A percentile compares a stretch with the other conserved stretches of the same genome.
Conservation (phyloP, 2,113 vertebrate species). For the Antennarius striatus region DNA sequence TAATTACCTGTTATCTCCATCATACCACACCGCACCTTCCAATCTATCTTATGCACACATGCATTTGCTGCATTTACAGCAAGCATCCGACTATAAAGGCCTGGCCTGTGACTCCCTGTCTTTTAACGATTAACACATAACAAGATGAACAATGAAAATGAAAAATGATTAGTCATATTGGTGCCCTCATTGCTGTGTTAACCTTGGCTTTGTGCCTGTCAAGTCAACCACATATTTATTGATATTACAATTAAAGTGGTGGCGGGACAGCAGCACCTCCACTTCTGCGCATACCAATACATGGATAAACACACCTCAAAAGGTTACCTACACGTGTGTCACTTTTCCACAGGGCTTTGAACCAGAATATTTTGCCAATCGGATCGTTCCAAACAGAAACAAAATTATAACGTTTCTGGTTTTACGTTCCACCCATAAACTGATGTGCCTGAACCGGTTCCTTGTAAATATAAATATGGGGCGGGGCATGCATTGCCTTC, state of each 20-base stretch:
- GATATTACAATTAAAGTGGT: slow-evolving; percentile 45
- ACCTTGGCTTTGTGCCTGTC: slow-evolving; percentile 66
- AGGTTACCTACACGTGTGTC: slow-evolving; percentile 22
- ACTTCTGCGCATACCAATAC: background rate
- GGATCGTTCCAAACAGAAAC: too few relatives aligned
- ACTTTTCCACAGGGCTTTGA: slow-evolving; percentile 5
- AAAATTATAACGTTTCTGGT: too few relatives aligned
- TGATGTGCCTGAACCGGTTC: too few relatives aligned
- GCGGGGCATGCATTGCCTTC: too few relatives aligned
- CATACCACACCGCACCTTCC: background rate
- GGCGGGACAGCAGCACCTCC: background rate
- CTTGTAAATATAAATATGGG: too few relatives aligned
- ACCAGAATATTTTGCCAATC: too few relatives aligned
- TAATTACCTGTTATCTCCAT: slow-evolving; percentile 42
- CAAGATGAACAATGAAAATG: slow-evolving; percentile 76
- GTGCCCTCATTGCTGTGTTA: slow-evolving; percentile 63
- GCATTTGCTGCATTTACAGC: slow-evolving; percentile 13
- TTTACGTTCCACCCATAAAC: too few relatives aligned
- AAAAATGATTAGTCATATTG: slow-evolving; percentile 69
- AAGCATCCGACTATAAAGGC: slow-evolving; percentile 59
- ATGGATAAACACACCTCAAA: background rate
- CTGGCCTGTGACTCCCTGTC: slow-evolving; percentile 39
- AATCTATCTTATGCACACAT: background rate
- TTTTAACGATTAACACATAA: slow-evolving; percentile 78
- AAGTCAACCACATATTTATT: slow-evolving; percentile 26